Base-by-base conservation (phyloP, 2,888 invertebrate genomes). In the Drosophila ochracea region DNA sequence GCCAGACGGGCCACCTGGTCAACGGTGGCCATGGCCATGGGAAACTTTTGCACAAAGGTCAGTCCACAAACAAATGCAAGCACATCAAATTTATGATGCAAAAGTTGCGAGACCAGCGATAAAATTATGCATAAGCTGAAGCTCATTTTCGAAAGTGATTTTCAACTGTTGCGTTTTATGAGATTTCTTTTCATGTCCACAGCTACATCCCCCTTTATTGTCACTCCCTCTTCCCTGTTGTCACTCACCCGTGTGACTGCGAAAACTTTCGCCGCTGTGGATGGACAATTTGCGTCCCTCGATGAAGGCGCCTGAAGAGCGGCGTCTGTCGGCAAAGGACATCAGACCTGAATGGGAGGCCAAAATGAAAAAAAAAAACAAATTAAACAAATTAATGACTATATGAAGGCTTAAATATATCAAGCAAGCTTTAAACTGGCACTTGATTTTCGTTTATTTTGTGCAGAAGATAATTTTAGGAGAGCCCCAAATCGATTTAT, bases 251-350 rank as follows among this genome's bases (percentile, higher is more conserved):
- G 83, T 91, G 83, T 92, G 92, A 73, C 91, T 91, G 73, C 93
- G 93, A 87, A 93, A 92, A 89, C 92, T 93, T 84, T 93, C 93
- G 41, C 93, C 93, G 77, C 92, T 93, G 62, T 93, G 92, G 57
- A 93, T 92, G 74, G 93, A 93, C 71, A 92, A 86, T 78, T 93
- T 93, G 78, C 93, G 91, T 66, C 91, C 90, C 66, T 93, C 93
- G 59, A 91, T 83, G 76, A 93, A 93, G 80, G 93, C 93, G 68
- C 93, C 93, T 16, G 93, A 93, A 57, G 93, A 92, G 71, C 93
- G 92, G 25, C 93, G 89, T 76, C 93, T 89, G 78, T 93, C 93
- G 74, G 93, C 93, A 83, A 93, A 93, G 73, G 93, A 92, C 82
- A 93, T 93, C 28, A 93, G 84, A 78, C 93, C 93, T 93, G 70